Percentiles rank a stretch among this genome's conserved stretches.
These are phyloP conservation scores for Caenorhabditis angaria DNA, from an alignment of 2,888 invertebrate species.

Conservation along the genomic window DNA sequence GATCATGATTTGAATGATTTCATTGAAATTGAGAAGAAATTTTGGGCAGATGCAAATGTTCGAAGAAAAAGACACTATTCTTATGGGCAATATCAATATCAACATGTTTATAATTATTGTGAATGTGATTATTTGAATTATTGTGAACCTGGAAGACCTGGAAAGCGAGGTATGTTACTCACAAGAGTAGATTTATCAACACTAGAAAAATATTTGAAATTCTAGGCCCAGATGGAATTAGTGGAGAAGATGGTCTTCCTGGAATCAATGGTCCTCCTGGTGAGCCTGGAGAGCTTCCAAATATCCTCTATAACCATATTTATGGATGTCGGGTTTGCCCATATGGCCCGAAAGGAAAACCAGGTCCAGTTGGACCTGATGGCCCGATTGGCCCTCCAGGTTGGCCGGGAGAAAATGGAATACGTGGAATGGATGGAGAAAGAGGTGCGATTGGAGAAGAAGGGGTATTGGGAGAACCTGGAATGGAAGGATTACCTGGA, in stretches of 20 bases:
- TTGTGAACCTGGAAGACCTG: conserved; percentile 45
- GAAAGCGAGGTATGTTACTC: conserved; percentile 20
- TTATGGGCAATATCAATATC: background rate
- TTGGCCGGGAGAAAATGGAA: conserved; percentile 36
- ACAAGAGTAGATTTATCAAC: background rate
- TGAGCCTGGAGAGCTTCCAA: conserved; percentile 41
- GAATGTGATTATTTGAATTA: conserved; percentile 46
- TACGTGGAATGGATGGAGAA: conserved; percentile 35
- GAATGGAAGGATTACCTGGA: conserved; percentile 36
- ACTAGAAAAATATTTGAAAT: background rate
- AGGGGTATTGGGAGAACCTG: conserved; percentile 33
- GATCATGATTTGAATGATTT: conserved; percentile 35
- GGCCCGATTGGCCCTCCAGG: conserved; percentile 36
- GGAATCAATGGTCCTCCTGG: conserved; percentile 37
- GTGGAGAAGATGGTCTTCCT: conserved; percentile 33
- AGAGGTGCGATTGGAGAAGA: conserved; percentile 32
- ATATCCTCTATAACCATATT: conserved; percentile 33
- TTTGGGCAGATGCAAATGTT: conserved; percentile 17
- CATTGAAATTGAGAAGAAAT: conserved; percentile 20
- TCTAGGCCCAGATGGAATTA: conserved; percentile 15
- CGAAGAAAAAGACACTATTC: conserved; percentile 17
- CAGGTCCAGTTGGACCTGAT: conserved; percentile 32
- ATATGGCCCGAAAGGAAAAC: conserved; percentile 51
- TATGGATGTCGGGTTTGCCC: conserved; percentile 51
- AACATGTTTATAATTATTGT: conserved; percentile 41